These are phyloP conservation scores for Agrilus biguttatus DNA, from an alignment of 2,888 invertebrate species.

Conservation along the genomic window DNA sequence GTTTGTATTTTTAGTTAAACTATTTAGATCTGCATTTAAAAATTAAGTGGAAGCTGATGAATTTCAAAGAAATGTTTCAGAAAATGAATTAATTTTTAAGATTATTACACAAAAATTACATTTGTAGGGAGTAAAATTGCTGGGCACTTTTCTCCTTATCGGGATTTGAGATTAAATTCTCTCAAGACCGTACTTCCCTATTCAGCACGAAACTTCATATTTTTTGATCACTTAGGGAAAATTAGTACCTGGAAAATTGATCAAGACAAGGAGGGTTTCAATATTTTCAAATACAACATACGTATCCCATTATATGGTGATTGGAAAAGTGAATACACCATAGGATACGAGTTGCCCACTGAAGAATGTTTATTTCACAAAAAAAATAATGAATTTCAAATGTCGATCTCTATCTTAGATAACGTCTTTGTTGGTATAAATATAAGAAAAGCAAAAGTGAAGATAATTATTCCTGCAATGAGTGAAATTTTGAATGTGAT, in stretches of 20 bases:
- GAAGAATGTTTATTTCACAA: slow-evolving; percentile 12
- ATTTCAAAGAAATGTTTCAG: no score
- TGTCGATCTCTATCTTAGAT: slow-evolving; percentile 14
- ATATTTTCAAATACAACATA: slow-evolving; percentile 12
- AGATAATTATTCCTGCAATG: slow-evolving; percentile 14
- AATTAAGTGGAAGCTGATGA: not conserved
- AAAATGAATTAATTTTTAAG: no score
- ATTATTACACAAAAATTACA: no score
- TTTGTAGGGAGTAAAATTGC: slow-evolving; percentile 10
- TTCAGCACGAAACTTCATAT: slow-evolving; percentile 12
- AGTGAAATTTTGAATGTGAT: slow-evolving; percentile 6
- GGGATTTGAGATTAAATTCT: slow-evolving; percentile 3
- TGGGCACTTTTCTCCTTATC: slow-evolving; percentile 8
- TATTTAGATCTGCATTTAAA: not conserved
- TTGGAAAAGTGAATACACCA: slow-evolving; percentile 15
- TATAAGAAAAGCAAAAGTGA: slow-evolving; percentile 11
- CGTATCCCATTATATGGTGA: slow-evolving; percentile 14
- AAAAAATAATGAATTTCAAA: slow-evolving; percentile 4
- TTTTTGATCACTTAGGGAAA: slow-evolving; percentile 15
- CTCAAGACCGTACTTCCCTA: slow-evolving; percentile 14
- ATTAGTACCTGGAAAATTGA: slow-evolving; percentile 10
- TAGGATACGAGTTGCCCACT: slow-evolving; percentile 14
- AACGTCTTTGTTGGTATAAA: slow-evolving; percentile 13
- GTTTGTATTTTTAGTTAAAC: slow-evolving; percentile 4
- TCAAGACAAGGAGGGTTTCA: slow-evolving; percentile 6